Evolutionary conservation across 1,140 invertebrate genomes (phyloP), one percentile per base, ranked within the genome.

Genomic region (Lysiphlebus fabarum): DNA sequence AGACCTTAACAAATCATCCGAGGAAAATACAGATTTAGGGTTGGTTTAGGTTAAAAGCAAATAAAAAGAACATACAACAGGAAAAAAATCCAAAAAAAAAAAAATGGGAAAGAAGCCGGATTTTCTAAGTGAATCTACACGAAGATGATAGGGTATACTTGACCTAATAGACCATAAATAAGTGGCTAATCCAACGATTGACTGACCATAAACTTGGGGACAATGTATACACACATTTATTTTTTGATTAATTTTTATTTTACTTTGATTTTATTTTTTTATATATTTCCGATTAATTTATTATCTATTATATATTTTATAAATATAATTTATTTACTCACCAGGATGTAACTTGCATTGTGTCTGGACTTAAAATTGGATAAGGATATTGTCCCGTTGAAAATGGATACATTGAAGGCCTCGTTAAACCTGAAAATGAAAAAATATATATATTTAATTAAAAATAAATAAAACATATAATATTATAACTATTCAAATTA

Each of bases 331-430:
- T 58, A 87, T 90, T 90, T 84, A 96, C 94, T 26, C 93, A 96
- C 72, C 92, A 89, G 53, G 90, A 86, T 64, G 89, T 90, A 68
- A 95, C 91, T 85, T 95, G 93, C 73, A 93, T 90, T 85, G 96
- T 94, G 79, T 97, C 95, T 63, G 93, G 91, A 78, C 91, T 90
- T 70, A 96, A 89, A 85, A 96, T 92, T 69, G 93, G 91, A 82
- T 95, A 96, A 48, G 93, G 90, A 79, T 96, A 96, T 77, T 93
- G 93, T 68, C 86, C 87, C 69, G 90, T 84, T 66, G 77, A 84
- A 75, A 95, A 94, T 56, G 92, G 88, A 81, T 96, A 96, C 86
- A 96, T 90, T 9, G 92, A 87, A 44, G 92, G 90, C 77, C 93
- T 85, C 63, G 92, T 90, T 66, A 96, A 83, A 73, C 93, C 93